Percentiles rank a stretch among this genome's conserved stretches.
phyloP scores from a whole-genome alignment of 2,888 invertebrate genomes.

The Nomada hirtipes region DNA sequence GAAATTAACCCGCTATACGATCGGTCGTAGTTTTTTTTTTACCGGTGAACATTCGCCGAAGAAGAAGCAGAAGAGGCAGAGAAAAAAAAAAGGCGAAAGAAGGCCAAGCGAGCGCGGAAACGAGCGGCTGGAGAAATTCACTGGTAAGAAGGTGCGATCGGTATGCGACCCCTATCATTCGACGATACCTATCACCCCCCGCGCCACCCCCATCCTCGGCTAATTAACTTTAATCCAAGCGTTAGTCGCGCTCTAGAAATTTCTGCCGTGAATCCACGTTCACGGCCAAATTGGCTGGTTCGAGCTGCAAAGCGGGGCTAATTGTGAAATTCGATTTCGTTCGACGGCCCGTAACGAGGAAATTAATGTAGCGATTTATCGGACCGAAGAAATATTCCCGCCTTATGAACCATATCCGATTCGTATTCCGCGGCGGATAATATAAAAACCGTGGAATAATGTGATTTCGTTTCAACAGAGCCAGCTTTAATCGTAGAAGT shows the following conservation, averaged over 20 bases:
- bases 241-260: constrained; percentile 45
- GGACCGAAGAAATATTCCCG: constrained; percentile 41
- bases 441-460: neutral
- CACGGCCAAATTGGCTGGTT: constrained; percentile 17
- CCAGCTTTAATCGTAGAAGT: neutral
- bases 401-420: constrained; percentile 9
- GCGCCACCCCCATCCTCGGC: constrained; percentile 4
- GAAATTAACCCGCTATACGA: constrained; percentile 71
- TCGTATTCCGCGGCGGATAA: neutral
- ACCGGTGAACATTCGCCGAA: constrained; percentile 5
- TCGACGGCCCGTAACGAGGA: constrained; percentile 36
- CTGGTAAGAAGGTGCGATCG: constrained; percentile 58
- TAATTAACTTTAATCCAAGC: constrained; percentile 54
- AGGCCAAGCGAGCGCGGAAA: constrained; percentile 43
- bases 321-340: constrained; percentile 56
- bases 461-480: neutral
- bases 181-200: constrained; percentile 7
- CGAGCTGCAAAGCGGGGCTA: constrained; percentile 37
- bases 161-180: constrained; percentile 42
- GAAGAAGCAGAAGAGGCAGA: constrained; percentile 3
- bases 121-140: constrained; percentile 50
- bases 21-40: constrained; percentile 36
- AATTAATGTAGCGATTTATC: constrained; percentile 40
- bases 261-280: constrained; percentile 4
- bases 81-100: neutral